These are phyloP conservation scores for Adelphocoris suturalis DNA, from an alignment of 2,888 invertebrate genomes.

Conservation along the genomic window DNA sequence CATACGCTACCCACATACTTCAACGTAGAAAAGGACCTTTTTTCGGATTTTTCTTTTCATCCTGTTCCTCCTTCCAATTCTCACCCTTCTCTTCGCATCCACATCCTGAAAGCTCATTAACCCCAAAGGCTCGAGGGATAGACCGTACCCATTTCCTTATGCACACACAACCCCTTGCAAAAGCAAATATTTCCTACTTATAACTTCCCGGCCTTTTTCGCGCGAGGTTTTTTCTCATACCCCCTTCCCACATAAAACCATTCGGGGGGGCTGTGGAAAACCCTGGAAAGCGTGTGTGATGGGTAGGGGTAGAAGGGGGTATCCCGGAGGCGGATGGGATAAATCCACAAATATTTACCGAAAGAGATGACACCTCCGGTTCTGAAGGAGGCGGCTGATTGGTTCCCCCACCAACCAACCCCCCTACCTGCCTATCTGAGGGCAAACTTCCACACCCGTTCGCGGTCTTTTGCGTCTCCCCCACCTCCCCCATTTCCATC, in stretches of 20 bases:
- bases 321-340: conserved; percentile 28
- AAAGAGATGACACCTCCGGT: conserved; percentile 66
- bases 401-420: conserved; percentile 8
- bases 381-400: conserved; percentile 64
- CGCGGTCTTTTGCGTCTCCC: conserved; percentile 1
- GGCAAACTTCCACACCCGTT: conserved; percentile 33
- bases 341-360: conserved; percentile 69
- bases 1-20: too few species aligned
- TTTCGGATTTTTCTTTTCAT: neutral
- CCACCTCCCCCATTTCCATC: neutral
- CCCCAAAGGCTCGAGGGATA: conserved; percentile 40
- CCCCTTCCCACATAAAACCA: conserved; percentile 57
- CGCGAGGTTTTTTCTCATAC: neutral
- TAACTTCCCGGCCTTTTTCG: conserved; percentile 39
- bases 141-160: conserved; percentile 54
- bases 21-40: too few species aligned
- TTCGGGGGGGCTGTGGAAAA: conserved; percentile 42
- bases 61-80: neutral
- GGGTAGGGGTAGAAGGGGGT: neutral
- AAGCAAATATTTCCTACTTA: conserved; percentile 67
- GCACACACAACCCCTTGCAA: conserved; percentile 54
- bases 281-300: neutral
- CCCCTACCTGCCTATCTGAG: neutral
- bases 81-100: neutral
- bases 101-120: conserved; percentile 57